phyloP scores from a whole-genome alignment of 2,113 vertebrate species.

The Xyliphius kryptos region DNA sequence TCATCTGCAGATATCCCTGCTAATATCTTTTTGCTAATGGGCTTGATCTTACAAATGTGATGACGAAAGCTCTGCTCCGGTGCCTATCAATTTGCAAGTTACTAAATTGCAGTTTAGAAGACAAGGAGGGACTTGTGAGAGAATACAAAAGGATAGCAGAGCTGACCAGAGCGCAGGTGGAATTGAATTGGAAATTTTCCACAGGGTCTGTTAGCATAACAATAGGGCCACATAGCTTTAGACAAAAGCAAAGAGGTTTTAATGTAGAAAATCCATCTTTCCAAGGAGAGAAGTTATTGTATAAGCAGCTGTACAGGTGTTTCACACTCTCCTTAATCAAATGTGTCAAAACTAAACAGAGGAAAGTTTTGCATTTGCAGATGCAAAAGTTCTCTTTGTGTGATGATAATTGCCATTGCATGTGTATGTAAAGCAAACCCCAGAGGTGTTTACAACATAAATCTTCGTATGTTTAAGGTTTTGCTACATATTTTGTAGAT shows the following conservation, averaged over 20 bases:
- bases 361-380: background rate
- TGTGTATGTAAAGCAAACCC: too few species aligned
- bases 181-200: constrained; percentile 96
- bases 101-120: constrained; percentile 91
- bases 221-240: constrained; percentile 79
- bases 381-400: too few species aligned
- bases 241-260: constrained; percentile 77
- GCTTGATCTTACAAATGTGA: constrained; percentile 58
- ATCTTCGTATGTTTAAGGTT: too few species aligned
- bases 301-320: constrained; percentile 67
- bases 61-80: constrained; percentile 70
- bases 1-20: constrained; percentile 26
- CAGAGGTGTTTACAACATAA: too few species aligned
- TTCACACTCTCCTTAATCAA: constrained; percentile 61
- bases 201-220: constrained; percentile 91
- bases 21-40: constrained; percentile 33
- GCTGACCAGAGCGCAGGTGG: constrained; percentile 88
- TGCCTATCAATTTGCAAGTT: constrained; percentile 76
- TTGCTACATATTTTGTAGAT: too few species aligned
- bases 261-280: constrained; percentile 77
- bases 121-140: constrained; percentile 77
- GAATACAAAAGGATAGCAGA: constrained; percentile 74
- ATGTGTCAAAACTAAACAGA: constrained; percentile 67
- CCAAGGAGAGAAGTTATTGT: constrained; percentile 62
- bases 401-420: too few species aligned